These are phyloP conservation scores for Sebastes reedi DNA, from an alignment of 2,797 vertebrate genomes.

Conservation along the genomic window DNA sequence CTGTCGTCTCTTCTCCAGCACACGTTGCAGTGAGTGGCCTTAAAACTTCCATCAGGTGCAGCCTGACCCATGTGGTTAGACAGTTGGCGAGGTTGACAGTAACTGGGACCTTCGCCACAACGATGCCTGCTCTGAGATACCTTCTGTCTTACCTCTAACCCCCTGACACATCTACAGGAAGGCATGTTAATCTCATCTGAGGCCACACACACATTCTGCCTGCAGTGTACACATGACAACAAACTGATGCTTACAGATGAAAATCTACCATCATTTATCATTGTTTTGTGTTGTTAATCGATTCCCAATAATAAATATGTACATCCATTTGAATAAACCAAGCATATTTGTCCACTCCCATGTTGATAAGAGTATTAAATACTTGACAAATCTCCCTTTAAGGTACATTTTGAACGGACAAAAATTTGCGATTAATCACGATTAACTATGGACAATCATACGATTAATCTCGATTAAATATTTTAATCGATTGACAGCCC, in stretches of 20 bases:
- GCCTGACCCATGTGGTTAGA: constrained; percentile 60
- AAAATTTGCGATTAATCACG: too few relatives aligned
- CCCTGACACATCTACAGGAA: constrained; percentile 45
- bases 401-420: too few relatives aligned
- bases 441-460: too few relatives aligned
- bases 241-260: neutral
- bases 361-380: too few relatives aligned
- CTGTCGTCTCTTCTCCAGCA: constrained; percentile 20
- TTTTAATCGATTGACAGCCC: too few relatives aligned
- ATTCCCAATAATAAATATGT: too few relatives aligned
- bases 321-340: too few relatives aligned
- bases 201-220: neutral
- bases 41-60: constrained; percentile 50
- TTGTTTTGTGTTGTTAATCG: too few relatives aligned
- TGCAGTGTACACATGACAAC: neutral
- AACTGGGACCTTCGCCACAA: constrained; percentile 60
- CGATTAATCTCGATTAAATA: too few relatives aligned
- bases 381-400: too few relatives aligned
- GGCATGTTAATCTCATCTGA: constrained; percentile 36
- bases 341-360: too few relatives aligned
- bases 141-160: constrained; percentile 57
- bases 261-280: too few relatives aligned
- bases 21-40: constrained; percentile 34
- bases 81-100: constrained; percentile 73
- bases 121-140: constrained; percentile 35